Conservation (phyloP, 2,888 invertebrate species). For the Ochropleura plecta region DNA sequence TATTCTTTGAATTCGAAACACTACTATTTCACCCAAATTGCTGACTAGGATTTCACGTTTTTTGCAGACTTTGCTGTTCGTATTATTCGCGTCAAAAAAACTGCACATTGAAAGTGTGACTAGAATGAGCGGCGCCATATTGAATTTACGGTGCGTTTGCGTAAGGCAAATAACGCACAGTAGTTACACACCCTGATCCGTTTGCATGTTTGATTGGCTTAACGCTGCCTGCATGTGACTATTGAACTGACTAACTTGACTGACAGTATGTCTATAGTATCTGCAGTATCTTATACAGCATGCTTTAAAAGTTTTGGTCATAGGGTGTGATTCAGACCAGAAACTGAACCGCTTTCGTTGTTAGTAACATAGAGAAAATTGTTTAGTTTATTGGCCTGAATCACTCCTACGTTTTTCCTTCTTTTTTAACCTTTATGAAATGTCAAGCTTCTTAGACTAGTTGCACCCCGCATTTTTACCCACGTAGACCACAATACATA, state of each 20-base stretch:
- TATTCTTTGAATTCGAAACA: no score
- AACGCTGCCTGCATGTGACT: slow-evolving; percentile 25
- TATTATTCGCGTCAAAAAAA: not conserved
- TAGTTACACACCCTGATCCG: slow-evolving; percentile 32
- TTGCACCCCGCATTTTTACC: no score
- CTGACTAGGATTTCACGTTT: no score
- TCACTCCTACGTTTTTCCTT: no score
- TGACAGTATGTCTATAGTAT: not conserved
- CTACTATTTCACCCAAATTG: no score
- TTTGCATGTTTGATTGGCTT: slow-evolving; percentile 50
- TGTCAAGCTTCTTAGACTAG: not conserved
- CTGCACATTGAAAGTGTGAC: not conserved
- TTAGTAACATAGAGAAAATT: no score
- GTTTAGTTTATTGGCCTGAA: no score
- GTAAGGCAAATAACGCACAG: slow-evolving; percentile 29
- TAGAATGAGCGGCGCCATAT: slow-evolving; percentile 31
- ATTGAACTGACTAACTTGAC: slow-evolving; percentile 31
- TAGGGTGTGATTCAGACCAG: no score
- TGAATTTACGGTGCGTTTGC: slow-evolving; percentile 20
- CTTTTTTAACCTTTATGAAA: not conserved
- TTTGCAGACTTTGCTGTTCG: no score
- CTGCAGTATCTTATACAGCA: not conserved
- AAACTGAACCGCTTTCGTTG: no score
- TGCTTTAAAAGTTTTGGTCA: no score
- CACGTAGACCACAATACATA: no score